Evolutionary conservation across 64 coral and sea anemone genomes (phyloP).

Genomic region (Montipora capricornis): DNA sequence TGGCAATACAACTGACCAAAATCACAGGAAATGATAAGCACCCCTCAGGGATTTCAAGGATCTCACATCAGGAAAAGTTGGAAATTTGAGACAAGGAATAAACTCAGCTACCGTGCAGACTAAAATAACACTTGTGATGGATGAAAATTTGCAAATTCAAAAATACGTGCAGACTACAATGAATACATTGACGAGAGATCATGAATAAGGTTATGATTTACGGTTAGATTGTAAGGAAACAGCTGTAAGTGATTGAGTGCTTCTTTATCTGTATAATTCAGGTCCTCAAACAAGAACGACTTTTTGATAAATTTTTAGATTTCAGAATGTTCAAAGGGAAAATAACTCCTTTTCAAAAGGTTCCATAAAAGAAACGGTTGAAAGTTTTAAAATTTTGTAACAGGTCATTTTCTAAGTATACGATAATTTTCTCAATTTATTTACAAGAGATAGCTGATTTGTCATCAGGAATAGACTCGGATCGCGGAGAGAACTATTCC

Average conservation of each 20-base stretch:
- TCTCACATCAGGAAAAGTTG: background rate
- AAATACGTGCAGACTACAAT: background rate
- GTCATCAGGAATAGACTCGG: too few relatives aligned
- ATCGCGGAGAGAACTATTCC: too few relatives aligned
- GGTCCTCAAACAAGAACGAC: background rate
- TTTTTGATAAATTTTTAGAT: background rate
- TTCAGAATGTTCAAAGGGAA: too few relatives aligned
- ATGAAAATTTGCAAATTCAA: background rate
- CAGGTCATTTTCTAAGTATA: too few relatives aligned
- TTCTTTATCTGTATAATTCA: background rate
- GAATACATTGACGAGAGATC: too few relatives aligned
- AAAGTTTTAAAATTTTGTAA: too few relatives aligned
- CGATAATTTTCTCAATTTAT: too few relatives aligned
- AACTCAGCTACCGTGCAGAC: background rate
- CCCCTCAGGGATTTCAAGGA: background rate
- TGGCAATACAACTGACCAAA: background rate
- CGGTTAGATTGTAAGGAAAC: background rate
- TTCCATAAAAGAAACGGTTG: too few relatives aligned
- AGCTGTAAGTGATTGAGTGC: background rate
- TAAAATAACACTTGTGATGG: too few relatives aligned
- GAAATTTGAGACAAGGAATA: background rate
- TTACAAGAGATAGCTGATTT: too few relatives aligned
- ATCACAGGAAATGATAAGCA: background rate
- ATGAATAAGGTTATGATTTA: too few relatives aligned
- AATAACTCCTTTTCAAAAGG: too few relatives aligned